Conservation (phyloP, 2,888 invertebrate genomes). For the Trisateles emortualis region DNA sequence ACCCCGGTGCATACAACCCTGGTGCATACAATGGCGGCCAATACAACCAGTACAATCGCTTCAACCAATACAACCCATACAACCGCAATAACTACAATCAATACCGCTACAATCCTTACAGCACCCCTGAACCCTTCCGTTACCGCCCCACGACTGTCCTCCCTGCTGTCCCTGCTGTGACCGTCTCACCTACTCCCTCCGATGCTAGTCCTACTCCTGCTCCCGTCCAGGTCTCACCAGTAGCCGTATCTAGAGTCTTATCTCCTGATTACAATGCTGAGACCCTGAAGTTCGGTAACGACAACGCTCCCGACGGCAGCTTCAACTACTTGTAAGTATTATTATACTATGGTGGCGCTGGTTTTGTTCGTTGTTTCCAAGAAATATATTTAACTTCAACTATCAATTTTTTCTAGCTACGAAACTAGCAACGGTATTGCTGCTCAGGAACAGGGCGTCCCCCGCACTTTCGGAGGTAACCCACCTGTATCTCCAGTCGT, state of each 20-base stretch:
- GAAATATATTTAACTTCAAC: not conserved
- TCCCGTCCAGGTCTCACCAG: slow-evolving; percentile 12
- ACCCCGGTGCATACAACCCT: slow-evolving; percentile 18
- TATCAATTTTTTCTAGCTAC: slow-evolving; percentile 69
- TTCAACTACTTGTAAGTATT: slow-evolving; percentile 84
- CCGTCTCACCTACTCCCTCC: slow-evolving; percentile 25
- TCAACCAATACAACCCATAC: not conserved
- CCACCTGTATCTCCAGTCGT: slow-evolving; percentile 67
- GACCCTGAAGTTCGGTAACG: slow-evolving; percentile 73
- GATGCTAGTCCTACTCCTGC: slow-evolving; percentile 15
- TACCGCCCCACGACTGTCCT: slow-evolving; percentile 6
- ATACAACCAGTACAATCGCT: not conserved
- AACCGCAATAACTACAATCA: slow-evolving; percentile 23
- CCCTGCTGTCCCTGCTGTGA: slow-evolving; percentile 1
- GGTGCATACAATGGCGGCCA: slow-evolving; percentile 17
- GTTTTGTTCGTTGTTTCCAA: not conserved
- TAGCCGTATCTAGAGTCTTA: slow-evolving; percentile 27
- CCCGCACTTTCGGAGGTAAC: slow-evolving; percentile 78
- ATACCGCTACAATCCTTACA: slow-evolving; percentile 20
- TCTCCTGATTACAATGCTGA: slow-evolving; percentile 57
- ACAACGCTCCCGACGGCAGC: slow-evolving; percentile 82
- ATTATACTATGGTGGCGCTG: not conserved
- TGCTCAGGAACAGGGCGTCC: slow-evolving; percentile 85
- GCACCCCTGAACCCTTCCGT: slow-evolving; percentile 35
- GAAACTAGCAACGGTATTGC: slow-evolving; percentile 89